Base-by-base conservation (phyloP, 2,888 invertebrate genomes). In the Sarcophaga caerulescens region DNA sequence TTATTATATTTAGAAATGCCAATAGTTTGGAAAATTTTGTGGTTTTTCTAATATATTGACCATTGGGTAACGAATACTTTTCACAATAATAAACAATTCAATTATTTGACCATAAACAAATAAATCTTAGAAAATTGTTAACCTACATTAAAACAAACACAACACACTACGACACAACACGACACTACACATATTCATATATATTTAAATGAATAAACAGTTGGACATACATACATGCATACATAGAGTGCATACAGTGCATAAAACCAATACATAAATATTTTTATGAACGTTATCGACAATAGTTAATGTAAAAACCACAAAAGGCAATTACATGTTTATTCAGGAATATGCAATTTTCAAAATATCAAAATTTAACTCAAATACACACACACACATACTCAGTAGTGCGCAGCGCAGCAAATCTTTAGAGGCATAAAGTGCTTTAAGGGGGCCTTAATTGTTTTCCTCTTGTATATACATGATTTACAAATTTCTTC, bases 51-150 rank as follows among this genome's bases (percentile, higher is more conserved):
- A 35, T 35, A 2, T 35, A 35, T 35, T 35, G 66, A 81, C 62
- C 81, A 75, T 35, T 71, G 66, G 66, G n/a, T 68, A 71, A 70
- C 45, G 17, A 35, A 71, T n/a, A 70, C 71, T 71, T 71, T 77
- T 82, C 65, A 76, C 76, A 71, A 60, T 71, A 57, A 85, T 85
- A 85, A 85, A 85, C 77, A 85, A 81, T 81, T 85, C 85, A 85
- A 79, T 85, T 85, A 82, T 85, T 85, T 82, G 45, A 79, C 79
- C 85, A 82, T 85, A 82, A 85, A 82, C 85, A 82, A 82, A 85
- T 82, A 85, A 85, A 79, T 85, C 82, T 78, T 79, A 68, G 35
- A 68, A 62, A 85, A 78, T 79, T 69, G 69, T 81, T 81, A 70
- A 81, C 70, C 81, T 81, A 81, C 14, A 69, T 21, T 75, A n/a